Conservation (phyloP, 92 coral and sea anemone genomes). For the Epizoanthus rinbou region DNA sequence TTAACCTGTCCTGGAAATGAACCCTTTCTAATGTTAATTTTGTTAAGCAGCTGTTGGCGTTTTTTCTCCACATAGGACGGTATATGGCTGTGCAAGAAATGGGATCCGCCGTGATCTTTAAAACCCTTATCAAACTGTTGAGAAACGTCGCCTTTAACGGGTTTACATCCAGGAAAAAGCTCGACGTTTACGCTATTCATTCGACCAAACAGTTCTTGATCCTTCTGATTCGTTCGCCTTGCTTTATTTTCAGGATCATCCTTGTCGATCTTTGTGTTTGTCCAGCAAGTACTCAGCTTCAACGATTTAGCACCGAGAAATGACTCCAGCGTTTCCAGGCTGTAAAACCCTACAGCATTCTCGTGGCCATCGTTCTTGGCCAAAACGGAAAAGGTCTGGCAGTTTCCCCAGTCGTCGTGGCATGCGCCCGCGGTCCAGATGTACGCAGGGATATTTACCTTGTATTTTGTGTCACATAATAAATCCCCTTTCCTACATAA, state of each 20-base stretch:
- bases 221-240: neutral
- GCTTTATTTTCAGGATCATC: neutral
- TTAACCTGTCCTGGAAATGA: neutral
- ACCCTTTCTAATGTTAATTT: slow-evolving; percentile 6
- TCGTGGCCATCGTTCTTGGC: too few species aligned
- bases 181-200: neutral
- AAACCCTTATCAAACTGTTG: neutral
- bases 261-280: neutral
- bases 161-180: slow-evolving; percentile 36
- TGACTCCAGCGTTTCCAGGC: too few species aligned
- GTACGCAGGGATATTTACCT: slow-evolving; percentile 36
- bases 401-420: neutral
- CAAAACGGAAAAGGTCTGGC: too few species aligned
- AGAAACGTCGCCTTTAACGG: slow-evolving; percentile 8
- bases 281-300: too few species aligned
- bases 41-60: slow-evolving; percentile 18
- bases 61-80: slow-evolving; percentile 38
- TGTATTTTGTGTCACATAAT: slow-evolving; percentile 15
- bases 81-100: slow-evolving; percentile 46
- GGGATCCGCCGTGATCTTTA: slow-evolving; percentile 20
- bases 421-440: slow-evolving; percentile 42
- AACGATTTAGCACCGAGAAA: too few species aligned
- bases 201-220: neutral
- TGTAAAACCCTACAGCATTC: too few species aligned
- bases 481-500: neutral